Base-by-base conservation (phyloP, 2,888 invertebrate species). In the Congeria kusceri region DNA sequence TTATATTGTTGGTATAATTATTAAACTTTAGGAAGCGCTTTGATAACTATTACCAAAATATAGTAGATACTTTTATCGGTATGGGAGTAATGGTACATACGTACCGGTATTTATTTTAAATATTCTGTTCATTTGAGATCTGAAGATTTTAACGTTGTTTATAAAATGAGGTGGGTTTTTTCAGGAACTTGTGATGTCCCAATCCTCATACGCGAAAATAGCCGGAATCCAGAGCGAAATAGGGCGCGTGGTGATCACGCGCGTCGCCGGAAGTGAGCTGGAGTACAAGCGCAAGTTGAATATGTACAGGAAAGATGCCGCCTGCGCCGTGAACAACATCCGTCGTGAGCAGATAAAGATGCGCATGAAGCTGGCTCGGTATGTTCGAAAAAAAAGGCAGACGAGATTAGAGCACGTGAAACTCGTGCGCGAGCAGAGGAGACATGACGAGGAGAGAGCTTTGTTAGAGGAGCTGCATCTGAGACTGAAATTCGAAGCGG, bases 151-250 rank as follows among this genome's bases (percentile, higher is more conserved):
- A n/a, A n/a, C n/a, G n/a, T n/a, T n/a, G n/a, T n/a, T n/a, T n/a
- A n/a, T n/a, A n/a, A n/a, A n/a, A n/a, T n/a, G n/a, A n/a, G n/a
- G n/a, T n/a, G n/a, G n/a, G n/a, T n/a, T 44, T 46, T 83, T 83
- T 3, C 82, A 87, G 87, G 86, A 87, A 44, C 70, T 87, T 74
- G 81, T 84, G 15, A 82, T 86, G 81, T 84, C 85, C 3, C 85
- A 86, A 46, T 87, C 87, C 0, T 85, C 88, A 0, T 90, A 90
- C 68, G 87, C 89, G 9, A 78, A 86, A 25, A 85, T 87, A 1
- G 88, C 87, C 11, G 90, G 90, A 7, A 68, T 89, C 15, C 90
- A 90, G 77, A 89, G 89, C 59, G 90, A 90, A 57, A 79, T 87
- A 56, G 87, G 84, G 39, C 87, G 87, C 27, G 85, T 86, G 2